These are phyloP conservation scores for Anthoptus insignis DNA, from an alignment of 2,888 invertebrate genomes.

Conservation along the genomic window DNA sequence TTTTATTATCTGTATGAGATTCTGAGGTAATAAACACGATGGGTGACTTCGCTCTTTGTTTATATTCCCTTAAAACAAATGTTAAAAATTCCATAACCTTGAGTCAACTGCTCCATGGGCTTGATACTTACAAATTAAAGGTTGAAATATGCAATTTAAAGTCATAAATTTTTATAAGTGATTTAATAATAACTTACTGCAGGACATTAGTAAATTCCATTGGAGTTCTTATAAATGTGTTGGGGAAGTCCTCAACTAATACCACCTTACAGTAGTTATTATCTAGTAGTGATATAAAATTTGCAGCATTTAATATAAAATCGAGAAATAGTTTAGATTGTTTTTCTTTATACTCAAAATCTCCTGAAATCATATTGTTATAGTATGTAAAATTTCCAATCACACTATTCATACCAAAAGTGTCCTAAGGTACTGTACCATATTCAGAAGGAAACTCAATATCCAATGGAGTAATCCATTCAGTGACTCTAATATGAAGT, in stretches of 20 bases:
- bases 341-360: constrained; percentile 80
- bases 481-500: constrained; percentile 87
- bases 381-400: not conserved
- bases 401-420: too few relatives aligned
- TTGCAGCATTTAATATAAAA: constrained; percentile 92
- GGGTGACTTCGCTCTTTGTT: constrained; percentile 88
- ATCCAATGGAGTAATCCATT: constrained; percentile 95
- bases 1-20: constrained; percentile 86
- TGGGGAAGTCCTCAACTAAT: constrained; percentile 94
- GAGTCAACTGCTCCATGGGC: too few relatives aligned
- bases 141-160: too few relatives aligned
- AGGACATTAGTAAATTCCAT: constrained; percentile 89
- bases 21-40: constrained; percentile 92
- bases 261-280: constrained; percentile 87
- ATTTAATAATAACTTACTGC: too few relatives aligned
- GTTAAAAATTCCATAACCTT: not conserved
- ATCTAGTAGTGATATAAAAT: constrained; percentile 89
- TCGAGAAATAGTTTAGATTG: constrained; percentile 92
- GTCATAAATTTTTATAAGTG: too few relatives aligned
- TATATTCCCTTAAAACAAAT: constrained; percentile 85
- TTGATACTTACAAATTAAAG: too few relatives aligned
- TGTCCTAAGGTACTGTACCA: constrained; percentile 64
- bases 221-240: constrained; percentile 90
- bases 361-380: constrained; percentile 62
- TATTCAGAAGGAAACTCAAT: constrained; percentile 86